Conservation (phyloP, 2,113 vertebrate genomes). For the Gopherus flavomarginatus region DNA sequence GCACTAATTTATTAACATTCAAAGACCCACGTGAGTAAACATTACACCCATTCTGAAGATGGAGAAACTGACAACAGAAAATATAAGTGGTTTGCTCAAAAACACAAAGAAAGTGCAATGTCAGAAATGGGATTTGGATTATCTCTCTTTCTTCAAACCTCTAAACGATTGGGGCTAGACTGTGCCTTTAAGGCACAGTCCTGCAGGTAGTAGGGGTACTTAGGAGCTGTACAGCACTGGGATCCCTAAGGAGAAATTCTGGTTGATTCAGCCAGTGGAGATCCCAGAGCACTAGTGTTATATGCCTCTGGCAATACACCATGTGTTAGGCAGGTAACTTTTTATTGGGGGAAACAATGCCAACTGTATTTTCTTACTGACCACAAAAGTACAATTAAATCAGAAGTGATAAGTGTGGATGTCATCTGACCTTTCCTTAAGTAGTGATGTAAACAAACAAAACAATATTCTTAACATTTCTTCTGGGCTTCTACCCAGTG, state of each 20-base stretch:
- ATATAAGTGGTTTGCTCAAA: background rate
- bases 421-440: conserved; percentile 29
- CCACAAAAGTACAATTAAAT: background rate
- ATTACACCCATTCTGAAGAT: background rate
- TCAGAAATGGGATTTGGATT: background rate
- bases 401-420: background rate
- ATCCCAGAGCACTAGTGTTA: background rate
- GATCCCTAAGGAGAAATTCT: background rate
- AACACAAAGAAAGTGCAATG: background rate
- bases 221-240: background rate
- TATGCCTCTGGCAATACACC: background rate
- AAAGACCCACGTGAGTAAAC: background rate
- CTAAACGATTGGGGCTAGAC: conserved; percentile 29
- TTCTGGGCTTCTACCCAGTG: background rate
- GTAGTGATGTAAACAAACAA: background rate
- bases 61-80: background rate
- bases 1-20: background rate
- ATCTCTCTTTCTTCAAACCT: background rate
- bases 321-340: too few species aligned
- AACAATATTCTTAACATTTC: conserved; percentile 10
- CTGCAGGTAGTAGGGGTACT: background rate
- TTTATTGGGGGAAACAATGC: too few species aligned
- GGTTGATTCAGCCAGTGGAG: background rate
- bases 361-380: background rate
- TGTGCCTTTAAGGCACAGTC: conserved; percentile 24